These are phyloP conservation scores for Nasua narica DNA, from an alignment of 2,797 vertebrate genomes.

Conservation along the genomic window DNA sequence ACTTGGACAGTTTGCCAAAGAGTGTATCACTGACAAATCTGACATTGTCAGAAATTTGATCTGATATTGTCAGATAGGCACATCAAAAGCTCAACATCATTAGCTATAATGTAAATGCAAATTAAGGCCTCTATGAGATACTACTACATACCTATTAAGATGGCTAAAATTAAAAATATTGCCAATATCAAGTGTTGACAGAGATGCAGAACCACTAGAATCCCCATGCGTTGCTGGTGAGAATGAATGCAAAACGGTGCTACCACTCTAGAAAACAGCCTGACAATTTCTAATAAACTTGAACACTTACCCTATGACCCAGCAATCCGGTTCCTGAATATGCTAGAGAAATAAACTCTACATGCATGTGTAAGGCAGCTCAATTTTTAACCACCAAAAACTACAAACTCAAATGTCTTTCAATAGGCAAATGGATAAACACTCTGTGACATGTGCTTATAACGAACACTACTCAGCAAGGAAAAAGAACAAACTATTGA, in stretches of 20 bases:
- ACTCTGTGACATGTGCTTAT: neutral
- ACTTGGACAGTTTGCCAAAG: neutral
- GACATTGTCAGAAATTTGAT: no score
- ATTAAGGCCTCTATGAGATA: neutral
- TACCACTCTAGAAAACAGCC: neutral
- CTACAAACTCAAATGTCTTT: neutral
- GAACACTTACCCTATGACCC: neutral
- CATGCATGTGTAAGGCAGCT: neutral
- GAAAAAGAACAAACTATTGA: neutral
- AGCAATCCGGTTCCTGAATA: neutral
- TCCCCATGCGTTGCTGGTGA: neutral
- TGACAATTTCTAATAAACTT: neutral
- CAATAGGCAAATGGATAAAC: neutral
- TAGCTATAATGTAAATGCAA: neutral
- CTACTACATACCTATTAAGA: neutral
- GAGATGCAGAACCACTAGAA: neutral
- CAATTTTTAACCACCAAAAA: neutral
- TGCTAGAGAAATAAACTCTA: neutral
- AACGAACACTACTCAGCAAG: neutral
- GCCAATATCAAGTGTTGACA: neutral
- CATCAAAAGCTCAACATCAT: neutral
- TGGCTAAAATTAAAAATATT: neutral
- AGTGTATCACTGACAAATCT: neutral
- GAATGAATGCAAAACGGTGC: neutral
- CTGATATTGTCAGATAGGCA: no score